phyloP scores from a whole-genome alignment of 2,113 vertebrate genomes.

The Edolisoma coerulescens region DNA sequence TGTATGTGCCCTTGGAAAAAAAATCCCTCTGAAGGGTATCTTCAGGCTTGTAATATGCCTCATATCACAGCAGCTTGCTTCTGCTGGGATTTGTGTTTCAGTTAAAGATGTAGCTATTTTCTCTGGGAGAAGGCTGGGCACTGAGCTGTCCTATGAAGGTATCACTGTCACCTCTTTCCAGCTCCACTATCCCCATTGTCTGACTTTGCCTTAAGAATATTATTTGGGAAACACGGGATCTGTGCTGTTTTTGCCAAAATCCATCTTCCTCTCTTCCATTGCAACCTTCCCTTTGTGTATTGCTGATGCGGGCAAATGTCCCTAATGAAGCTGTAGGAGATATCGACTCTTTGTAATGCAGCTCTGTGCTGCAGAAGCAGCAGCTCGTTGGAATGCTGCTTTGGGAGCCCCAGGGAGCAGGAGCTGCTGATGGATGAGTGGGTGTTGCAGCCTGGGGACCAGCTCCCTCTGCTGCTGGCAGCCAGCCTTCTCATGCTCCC shows the following conservation, averaged over 20 bases:
- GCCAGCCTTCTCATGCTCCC: not conserved
- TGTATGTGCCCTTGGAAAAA: not conserved
- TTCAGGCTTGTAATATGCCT: not conserved
- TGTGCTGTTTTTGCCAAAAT: not conserved
- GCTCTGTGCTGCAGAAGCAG: not conserved
- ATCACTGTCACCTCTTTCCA: not conserved
- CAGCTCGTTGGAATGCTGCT: not conserved
- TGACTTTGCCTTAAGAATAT: not conserved
- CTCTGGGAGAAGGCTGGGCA: not conserved
- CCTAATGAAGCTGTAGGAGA: not conserved
- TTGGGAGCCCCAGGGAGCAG: not conserved
- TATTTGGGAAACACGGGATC: not conserved
- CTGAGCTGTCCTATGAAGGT: not conserved
- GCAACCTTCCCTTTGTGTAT: not conserved
- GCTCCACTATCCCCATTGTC: not conserved
- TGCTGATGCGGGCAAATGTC: not conserved
- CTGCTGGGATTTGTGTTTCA: not conserved
- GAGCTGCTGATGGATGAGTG: not conserved
- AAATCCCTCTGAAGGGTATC: not conserved
- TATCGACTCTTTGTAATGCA: fast-evolving
- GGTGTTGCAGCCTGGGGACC: not conserved
- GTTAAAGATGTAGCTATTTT: not conserved
- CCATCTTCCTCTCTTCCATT: not conserved
- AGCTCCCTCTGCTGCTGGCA: not conserved
- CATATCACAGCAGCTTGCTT: not conserved